Evolutionary conservation across 2,888 invertebrate genomes (phyloP).

Genomic region (Phania funesta): DNA sequence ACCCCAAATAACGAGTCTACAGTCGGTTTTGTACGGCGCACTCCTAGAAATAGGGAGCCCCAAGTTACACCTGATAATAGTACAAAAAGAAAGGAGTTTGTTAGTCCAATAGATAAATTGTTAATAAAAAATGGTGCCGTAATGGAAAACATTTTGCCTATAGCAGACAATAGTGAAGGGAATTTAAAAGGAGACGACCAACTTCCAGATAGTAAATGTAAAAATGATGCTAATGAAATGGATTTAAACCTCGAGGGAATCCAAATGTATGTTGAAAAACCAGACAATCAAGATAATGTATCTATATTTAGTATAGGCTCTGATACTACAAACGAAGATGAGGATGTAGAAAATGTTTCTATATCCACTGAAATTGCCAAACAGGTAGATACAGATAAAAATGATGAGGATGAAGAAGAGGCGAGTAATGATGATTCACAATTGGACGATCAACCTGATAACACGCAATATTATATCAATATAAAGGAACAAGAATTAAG

Average conservation of each 20-base stretch:
- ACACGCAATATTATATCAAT: background rate
- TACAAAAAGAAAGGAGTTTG: slow-evolving; percentile 68
- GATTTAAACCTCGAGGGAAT: slow-evolving; percentile 2
- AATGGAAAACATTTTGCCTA: slow-evolving; percentile 68
- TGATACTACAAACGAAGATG: background rate
- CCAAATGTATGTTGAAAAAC: background rate
- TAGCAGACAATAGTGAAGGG: slow-evolving; percentile 51
- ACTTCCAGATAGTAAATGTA: background rate
- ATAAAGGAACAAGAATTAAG: background rate
- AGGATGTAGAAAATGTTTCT: background rate
- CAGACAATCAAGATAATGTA: slow-evolving; percentile 5
- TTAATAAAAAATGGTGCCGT: slow-evolving; percentile 75
- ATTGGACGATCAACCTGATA: background rate
- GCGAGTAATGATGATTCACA: background rate
- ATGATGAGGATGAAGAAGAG: background rate
- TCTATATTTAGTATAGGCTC: background rate
- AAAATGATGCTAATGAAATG: background rate
- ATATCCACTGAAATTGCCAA: background rate
- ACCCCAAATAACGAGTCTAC: slow-evolving; percentile 47
- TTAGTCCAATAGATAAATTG: slow-evolving; percentile 78
- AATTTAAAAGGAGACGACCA: background rate
- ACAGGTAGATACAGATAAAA: background rate
- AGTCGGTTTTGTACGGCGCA: slow-evolving; percentile 64
- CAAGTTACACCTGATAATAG: slow-evolving; percentile 49
- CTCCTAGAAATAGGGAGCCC: slow-evolving; percentile 35